phyloP scores from a whole-genome alignment of 1,140 invertebrate species.

The Tetraneura akinire region DNA sequence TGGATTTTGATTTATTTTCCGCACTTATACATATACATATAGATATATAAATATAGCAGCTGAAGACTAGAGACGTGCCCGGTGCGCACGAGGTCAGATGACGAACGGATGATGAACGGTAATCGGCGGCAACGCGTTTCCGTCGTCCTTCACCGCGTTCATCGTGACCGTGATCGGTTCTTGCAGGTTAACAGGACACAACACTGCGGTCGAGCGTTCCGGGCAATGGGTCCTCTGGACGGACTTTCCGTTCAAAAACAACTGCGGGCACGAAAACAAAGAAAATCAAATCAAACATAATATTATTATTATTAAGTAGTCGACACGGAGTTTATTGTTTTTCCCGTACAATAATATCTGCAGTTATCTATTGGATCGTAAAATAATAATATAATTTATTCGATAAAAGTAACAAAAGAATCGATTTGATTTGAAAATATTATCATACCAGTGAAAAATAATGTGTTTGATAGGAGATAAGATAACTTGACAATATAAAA shows the following conservation, averaged over 20 bases:
- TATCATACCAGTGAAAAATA: too few relatives aligned
- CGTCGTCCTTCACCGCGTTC: conserved; percentile 13
- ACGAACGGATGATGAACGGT: conserved; percentile 30
- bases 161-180: conserved; percentile 49
- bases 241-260: conserved; percentile 51
- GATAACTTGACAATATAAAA: too few relatives aligned
- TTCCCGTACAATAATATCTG: too few relatives aligned
- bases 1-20: conserved; percentile 10
- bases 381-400: too few relatives aligned
- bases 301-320: too few relatives aligned
- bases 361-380: too few relatives aligned
- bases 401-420: too few relatives aligned
- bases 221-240: conserved; percentile 46
- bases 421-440: too few relatives aligned
- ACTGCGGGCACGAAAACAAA: conserved; percentile 14
- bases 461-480: too few relatives aligned
- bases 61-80: conserved; percentile 35
- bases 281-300: neutral
- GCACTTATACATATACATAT: too few relatives aligned
- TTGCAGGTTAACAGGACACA: conserved; percentile 53
- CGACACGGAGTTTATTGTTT: too few relatives aligned
- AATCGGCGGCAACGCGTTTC: neutral
- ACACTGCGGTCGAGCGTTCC: conserved; percentile 47
- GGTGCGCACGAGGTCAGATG: neutral
- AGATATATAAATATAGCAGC: too few relatives aligned